Evolutionary conservation across 2,888 invertebrate genomes (phyloP).

Genomic region (Pteria penguin): DNA sequence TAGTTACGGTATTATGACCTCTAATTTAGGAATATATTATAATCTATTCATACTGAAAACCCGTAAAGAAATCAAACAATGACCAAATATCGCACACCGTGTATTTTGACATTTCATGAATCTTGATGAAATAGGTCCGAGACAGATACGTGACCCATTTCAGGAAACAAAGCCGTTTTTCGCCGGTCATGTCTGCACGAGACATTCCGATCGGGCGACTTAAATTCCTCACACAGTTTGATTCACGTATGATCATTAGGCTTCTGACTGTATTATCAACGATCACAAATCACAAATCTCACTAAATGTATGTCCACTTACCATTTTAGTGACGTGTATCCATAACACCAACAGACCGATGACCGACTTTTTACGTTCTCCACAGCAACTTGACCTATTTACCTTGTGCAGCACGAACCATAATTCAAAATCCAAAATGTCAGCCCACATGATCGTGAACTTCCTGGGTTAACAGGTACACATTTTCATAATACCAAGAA

Average conservation of each 20-base stretch:
- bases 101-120: no score
- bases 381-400: constrained; percentile 68
- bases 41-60: background rate
- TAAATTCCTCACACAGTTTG: background rate
- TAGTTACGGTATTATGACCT: constrained; percentile 50
- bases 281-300: no score
- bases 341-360: constrained; percentile 39
- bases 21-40: constrained; percentile 2
- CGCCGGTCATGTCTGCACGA: constrained; percentile 42
- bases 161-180: constrained; percentile 27
- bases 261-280: no score
- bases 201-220: constrained; percentile 26
- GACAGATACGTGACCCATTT: constrained; percentile 40
- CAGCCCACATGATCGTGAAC: constrained; percentile 56
- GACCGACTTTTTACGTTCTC: constrained; percentile 73
- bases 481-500: no score
- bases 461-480: constrained; percentile 12
- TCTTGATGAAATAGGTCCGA: no score
- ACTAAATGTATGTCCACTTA: background rate
- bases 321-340: background rate
- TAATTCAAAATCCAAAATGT: constrained; percentile 67
- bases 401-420: constrained; percentile 62
- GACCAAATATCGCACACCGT: no score
- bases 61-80: background rate
- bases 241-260: no score